A percentile compares a stretch with the other conserved stretches of the same genome.
Conservation (phyloP, 2,113 vertebrate genomes). For the Leptobrachium leishanense region DNA sequence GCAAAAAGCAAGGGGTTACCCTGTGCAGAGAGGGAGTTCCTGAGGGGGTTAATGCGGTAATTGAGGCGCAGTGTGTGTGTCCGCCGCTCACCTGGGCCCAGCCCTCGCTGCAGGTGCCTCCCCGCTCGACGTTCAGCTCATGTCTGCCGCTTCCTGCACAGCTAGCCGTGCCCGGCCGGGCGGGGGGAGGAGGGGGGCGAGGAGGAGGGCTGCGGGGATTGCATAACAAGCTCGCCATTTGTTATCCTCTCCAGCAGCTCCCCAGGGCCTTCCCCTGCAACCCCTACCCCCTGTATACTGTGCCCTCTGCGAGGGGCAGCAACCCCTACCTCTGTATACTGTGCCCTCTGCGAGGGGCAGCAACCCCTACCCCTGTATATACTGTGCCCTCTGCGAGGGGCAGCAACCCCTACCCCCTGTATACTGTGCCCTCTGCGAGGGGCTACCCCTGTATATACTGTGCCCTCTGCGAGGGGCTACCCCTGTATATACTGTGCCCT, state of each 20-base stretch:
- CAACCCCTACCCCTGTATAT: no score
- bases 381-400: no score
- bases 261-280: not conserved
- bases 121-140: not conserved
- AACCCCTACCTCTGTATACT: not conserved
- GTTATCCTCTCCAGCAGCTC: not conserved
- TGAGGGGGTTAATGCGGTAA: no score
- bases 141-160: slow-evolving; percentile 15
- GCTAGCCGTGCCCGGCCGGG: not conserved
- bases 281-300: not conserved
- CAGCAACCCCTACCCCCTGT: no score
- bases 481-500: no score
- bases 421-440: no score
- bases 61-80: no score
- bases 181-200: not conserved
- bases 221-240: slow-evolving; percentile 38
- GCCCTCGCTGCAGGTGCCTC: slow-evolving; percentile 9
- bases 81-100: slow-evolving; percentile 16
- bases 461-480: no score
- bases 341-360: not conserved
- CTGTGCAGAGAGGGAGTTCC: no score
- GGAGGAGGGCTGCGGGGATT: slow-evolving; percentile 23
- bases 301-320: not conserved
- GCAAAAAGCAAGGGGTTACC: no score
- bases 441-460: not conserved